Conservation (phyloP, 2,888 invertebrate genomes). For the Thysanoteuthis rhombus region DNA sequence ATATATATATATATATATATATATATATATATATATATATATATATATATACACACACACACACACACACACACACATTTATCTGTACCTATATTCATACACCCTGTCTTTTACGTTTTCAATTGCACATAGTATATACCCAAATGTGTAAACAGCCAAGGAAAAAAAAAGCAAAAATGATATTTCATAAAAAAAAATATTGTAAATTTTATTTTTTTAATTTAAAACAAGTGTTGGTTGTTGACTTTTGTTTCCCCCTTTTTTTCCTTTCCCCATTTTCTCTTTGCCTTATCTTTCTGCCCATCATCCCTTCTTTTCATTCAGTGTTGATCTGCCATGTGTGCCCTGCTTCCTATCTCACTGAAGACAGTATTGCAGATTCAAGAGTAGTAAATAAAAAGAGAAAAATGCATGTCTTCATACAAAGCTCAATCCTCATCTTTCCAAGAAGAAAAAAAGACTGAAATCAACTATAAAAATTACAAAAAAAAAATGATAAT, state of each 20-base stretch:
- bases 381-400: neutral
- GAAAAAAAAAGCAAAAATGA: neutral
- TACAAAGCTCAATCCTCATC: neutral
- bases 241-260: neutral
- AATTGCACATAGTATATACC: neutral
- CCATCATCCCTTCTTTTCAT: neutral
- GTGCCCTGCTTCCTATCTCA: neutral
- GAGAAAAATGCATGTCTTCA: neutral
- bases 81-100: neutral
- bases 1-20: neutral
- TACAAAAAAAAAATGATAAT: neutral
- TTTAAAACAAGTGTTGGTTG: conserved; percentile 12
- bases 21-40: neutral
- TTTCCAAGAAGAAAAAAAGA: neutral
- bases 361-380: conserved; percentile 12
- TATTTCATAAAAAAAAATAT: neutral
- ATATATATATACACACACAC: neutral
- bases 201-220: conserved; percentile 12
- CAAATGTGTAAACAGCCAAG: neutral
- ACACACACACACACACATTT: neutral
- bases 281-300: no score
- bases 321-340: neutral
- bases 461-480: neutral
- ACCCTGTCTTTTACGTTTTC: neutral
- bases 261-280: neutral